Evolutionary conservation across 2,888 invertebrate species (phyloP).

Genomic region (Thyatira batis): DNA sequence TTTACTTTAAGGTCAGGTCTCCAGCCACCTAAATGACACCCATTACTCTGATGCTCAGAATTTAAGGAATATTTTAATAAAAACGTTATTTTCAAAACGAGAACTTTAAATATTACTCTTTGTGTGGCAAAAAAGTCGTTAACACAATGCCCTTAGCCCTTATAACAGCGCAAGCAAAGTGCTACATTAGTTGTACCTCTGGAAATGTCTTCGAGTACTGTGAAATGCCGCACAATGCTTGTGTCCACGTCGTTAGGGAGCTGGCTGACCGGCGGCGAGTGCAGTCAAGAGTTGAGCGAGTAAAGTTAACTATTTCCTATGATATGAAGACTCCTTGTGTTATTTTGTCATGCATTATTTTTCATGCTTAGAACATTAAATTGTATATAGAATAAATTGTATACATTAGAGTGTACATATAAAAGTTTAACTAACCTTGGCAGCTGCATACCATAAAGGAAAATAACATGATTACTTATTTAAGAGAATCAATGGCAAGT

Average conservation of each 20-base stretch:
- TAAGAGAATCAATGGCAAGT: no score
- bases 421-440: no score
- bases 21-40: neutral
- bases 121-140: constrained; percentile 1
- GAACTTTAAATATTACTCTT: neutral
- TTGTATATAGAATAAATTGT: no score
- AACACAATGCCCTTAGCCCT: neutral
- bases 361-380: no score
- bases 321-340: no score
- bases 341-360: no score
- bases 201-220: constrained; percentile 28
- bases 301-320: neutral
- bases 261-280: neutral
- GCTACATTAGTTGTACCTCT: constrained; percentile 12
- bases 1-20: neutral
- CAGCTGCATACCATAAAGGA: no score
- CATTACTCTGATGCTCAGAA: neutral
- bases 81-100: neutral
- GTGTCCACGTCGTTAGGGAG: constrained; percentile 15
- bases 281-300: neutral
- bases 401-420: no score
- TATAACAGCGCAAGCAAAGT: constrained; percentile 4
- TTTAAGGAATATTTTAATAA: neutral
- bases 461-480: no score
- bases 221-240: constrained; percentile 26